Evolutionary conservation across 2,113 vertebrate genomes (phyloP).

Genomic region (zebrafish (Danio rerio)): GRCz12tu NC_133193.1:19445501-19446000

Average conservation of each 20-base stretch:
- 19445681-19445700: not conserved
- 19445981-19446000: not conserved
- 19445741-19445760: constrained; percentile 29
- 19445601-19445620: constrained; percentile 16
- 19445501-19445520: not conserved
- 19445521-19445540: not conserved
- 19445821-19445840: constrained; percentile 59
- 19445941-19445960: not conserved
- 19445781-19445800: constrained; percentile 57
- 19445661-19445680: not conserved
- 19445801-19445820: constrained; percentile 64
- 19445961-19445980: not conserved
- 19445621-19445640: constrained; percentile 1
- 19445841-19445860: constrained; percentile 67
- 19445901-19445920: constrained; percentile 76
- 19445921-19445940: constrained; percentile 45
- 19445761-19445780: not conserved
- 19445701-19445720: constrained; percentile 12
- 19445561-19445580: constrained; percentile 16
- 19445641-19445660: constrained; percentile 19
- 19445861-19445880: constrained; percentile 78
- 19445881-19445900: constrained; percentile 73
- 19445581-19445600: not conserved
- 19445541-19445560: constrained; percentile 30
- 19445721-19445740: constrained; percentile 30